A percentile compares a stretch with the other conserved stretches of the same genome.
phyloP scores from a whole-genome alignment of 2,113 vertebrate genomes.

The Tragelaphus strepsiceros region DNA sequence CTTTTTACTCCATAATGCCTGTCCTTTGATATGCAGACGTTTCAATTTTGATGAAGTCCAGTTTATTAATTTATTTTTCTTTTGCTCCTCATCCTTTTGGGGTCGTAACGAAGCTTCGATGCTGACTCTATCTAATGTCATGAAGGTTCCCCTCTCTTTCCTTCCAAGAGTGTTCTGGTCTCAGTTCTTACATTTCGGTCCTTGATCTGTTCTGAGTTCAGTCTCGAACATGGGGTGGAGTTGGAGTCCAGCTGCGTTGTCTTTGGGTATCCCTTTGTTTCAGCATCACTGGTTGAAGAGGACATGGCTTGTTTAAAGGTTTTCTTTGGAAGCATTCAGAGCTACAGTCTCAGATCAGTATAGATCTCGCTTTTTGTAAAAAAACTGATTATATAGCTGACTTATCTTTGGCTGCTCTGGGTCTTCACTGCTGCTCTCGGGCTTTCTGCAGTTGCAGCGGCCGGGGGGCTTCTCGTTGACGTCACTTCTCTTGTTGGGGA shows the following conservation, averaged over 20 bases:
- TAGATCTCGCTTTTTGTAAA: not conserved
- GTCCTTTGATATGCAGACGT: not conserved
- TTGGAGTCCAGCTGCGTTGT: not conserved
- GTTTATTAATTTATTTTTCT: not conserved
- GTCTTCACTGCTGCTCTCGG: not conserved
- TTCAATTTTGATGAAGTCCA: not conserved
- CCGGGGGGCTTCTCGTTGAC: not conserved
- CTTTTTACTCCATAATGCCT: not conserved
- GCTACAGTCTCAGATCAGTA: fast-evolving
- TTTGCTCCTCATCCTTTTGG: not conserved
- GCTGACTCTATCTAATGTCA: not conserved
- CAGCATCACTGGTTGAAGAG: not conserved
- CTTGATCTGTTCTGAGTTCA: not conserved
- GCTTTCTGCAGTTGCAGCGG: not conserved
- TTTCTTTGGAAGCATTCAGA: not conserved
- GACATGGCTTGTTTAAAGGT: not conserved
- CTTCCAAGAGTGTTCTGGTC: not conserved
- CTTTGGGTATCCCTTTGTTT: not conserved
- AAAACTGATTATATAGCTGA: not conserved
- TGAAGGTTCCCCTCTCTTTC: not conserved
- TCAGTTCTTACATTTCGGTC: not conserved
- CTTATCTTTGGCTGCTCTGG: not conserved
- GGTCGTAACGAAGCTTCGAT: not conserved
- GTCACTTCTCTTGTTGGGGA: not conserved
- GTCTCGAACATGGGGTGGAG: not conserved